Conservation (phyloP, 53 echinoderm and acorn worm genomes). For the Zoroaster sp. region DNA sequence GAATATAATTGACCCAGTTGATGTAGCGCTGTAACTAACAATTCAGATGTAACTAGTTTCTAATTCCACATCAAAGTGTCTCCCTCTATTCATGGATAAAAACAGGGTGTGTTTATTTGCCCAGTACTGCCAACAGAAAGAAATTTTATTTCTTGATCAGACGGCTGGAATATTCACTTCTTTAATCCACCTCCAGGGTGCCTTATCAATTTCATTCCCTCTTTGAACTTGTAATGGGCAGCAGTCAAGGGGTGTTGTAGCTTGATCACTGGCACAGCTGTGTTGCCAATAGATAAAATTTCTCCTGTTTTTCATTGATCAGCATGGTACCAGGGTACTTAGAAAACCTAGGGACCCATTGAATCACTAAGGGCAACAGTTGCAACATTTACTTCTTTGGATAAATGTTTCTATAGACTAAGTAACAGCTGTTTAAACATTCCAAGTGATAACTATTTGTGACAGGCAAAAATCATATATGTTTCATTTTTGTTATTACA, state of each 20-base stretch:
- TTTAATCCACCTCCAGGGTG: neutral
- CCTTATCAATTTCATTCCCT: neutral
- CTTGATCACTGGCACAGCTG: constrained; percentile 11
- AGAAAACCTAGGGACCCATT: neutral
- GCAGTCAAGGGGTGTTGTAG: neutral
- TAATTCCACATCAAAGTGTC: neutral
- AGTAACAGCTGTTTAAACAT: neutral
- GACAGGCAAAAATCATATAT: no score
- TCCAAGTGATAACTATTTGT: neutral
- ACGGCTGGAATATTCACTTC: neutral
- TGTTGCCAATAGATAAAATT: neutral
- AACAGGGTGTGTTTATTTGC: no score
- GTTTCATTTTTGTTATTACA: no score
- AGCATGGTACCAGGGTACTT: neutral
- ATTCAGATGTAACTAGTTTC: neutral
- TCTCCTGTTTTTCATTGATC: neutral
- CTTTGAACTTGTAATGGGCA: neutral
- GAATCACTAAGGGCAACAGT: neutral
- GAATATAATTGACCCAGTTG: neutral
- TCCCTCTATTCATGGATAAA: no score
- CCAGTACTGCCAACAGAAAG: no score
- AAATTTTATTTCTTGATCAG: no score
- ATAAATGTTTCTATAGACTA: neutral
- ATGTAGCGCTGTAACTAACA: neutral
- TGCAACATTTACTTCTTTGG: neutral